Conservation (phyloP, 2,113 vertebrate genomes). For the Empidonax alnorum region DNA sequence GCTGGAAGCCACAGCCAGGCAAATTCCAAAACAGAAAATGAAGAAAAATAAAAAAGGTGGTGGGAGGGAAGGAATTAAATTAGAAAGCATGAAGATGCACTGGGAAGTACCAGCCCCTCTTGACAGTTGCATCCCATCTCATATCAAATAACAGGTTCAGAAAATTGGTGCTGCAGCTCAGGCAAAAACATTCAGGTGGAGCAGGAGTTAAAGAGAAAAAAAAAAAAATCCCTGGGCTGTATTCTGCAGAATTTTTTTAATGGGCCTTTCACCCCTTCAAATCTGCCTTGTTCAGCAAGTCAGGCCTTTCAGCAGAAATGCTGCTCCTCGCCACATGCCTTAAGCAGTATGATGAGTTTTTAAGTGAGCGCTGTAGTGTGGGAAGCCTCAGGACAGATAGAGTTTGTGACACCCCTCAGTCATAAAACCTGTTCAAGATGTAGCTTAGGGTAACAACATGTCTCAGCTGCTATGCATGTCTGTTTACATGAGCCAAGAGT, state of each 20-base stretch:
- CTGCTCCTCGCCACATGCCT: background rate
- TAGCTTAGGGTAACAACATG: background rate
- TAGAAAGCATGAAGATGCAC: background rate
- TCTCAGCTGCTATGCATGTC: constrained; percentile 5
- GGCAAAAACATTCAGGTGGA: background rate
- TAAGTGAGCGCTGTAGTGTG: background rate
- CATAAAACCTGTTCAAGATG: background rate
- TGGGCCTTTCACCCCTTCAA: background rate
- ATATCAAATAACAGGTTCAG: background rate
- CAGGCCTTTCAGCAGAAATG: background rate
- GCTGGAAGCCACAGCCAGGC: background rate
- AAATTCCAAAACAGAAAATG: background rate
- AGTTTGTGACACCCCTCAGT: constrained; percentile 16
- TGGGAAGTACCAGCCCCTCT: background rate
- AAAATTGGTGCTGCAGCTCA: background rate
- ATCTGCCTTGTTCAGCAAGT: background rate
- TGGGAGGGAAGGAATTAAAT: fast-evolving
- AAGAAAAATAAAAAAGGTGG: background rate
- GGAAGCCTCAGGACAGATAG: background rate
- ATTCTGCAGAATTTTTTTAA: background rate
- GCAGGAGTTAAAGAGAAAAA: background rate
- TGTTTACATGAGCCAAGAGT: constrained; percentile 10
- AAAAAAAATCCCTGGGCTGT: background rate
- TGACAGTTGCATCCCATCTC: background rate
- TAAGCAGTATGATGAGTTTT: background rate